Percentiles rank a stretch among this genome's conserved stretches.
These are phyloP conservation scores for Macrobrachium nipponense DNA, from an alignment of 1,140 invertebrate genomes.

Conservation along the genomic window DNA sequence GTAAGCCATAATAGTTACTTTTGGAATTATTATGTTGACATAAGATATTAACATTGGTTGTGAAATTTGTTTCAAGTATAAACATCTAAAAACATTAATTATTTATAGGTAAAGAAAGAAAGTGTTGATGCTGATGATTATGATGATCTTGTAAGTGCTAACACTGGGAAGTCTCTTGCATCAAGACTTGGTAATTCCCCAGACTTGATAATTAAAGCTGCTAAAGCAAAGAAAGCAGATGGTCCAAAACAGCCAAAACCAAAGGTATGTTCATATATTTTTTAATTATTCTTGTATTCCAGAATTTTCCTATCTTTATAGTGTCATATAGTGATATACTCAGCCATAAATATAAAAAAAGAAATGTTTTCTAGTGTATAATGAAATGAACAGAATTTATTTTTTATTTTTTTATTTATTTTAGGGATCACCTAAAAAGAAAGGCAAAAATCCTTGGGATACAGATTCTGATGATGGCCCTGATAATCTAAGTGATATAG, in stretches of 20 bases:
- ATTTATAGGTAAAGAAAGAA: slow-evolving; percentile 36
- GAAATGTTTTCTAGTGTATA: slow-evolving; percentile 21
- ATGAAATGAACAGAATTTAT: too few species aligned
- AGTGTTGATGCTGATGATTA: slow-evolving; percentile 64
- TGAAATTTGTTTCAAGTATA: neutral
- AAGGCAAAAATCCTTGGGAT: slow-evolving; percentile 42
- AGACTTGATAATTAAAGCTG: slow-evolving; percentile 49
- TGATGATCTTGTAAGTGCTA: slow-evolving; percentile 49
- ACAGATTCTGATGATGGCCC: slow-evolving; percentile 50
- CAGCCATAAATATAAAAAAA: too few species aligned
- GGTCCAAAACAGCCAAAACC: slow-evolving; percentile 67
- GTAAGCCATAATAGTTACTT: too few species aligned
- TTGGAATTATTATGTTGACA: too few species aligned
- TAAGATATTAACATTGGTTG: neutral
- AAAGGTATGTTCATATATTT: slow-evolving; percentile 63
- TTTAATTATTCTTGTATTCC: too few species aligned
- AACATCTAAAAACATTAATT: neutral
- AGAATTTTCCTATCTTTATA: too few species aligned
- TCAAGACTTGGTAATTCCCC: slow-evolving; percentile 63
- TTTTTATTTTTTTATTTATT: neutral
- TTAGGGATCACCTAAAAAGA: slow-evolving; percentile 36
- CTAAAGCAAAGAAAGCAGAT: slow-evolving; percentile 70
- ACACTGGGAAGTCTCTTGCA: slow-evolving; percentile 51
- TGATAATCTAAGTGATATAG: slow-evolving; percentile 21
- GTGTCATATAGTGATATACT: too few species aligned